A percentile compares a stretch with the other conserved stretches of the same genome.
These are phyloP conservation scores for Polia nebulosa DNA, from an alignment of 2,888 invertebrate genomes.

Conservation along the genomic window DNA sequence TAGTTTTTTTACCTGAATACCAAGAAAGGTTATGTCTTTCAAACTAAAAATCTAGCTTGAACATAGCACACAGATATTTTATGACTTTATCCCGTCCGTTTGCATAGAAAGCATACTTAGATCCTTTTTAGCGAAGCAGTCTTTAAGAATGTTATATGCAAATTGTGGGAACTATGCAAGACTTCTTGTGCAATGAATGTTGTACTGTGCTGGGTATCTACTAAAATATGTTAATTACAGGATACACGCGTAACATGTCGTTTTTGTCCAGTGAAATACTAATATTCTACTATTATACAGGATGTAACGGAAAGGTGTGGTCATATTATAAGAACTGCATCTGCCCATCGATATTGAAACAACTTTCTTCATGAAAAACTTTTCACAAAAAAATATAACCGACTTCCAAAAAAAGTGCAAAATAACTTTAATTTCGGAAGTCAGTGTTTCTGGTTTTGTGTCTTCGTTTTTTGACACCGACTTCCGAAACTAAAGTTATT, in stretches of 20 bases:
- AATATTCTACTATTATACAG: too few species aligned
- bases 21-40: background rate
- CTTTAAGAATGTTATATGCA: conserved; percentile 48
- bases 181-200: conserved; percentile 39
- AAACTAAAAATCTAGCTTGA: conserved; percentile 24
- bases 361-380: too few species aligned
- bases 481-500: too few species aligned
- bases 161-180: conserved; percentile 41
- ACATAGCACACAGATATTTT: conserved; percentile 14
- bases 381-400: too few species aligned
- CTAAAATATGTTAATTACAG: conserved; percentile 32
- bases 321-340: too few species aligned
- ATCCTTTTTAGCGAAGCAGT: conserved; percentile 41
- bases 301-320: too few species aligned
- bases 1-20: background rate
- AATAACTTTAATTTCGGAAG: too few species aligned
- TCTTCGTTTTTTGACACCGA: too few species aligned
- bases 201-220: conserved; percentile 19
- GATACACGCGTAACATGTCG: background rate
- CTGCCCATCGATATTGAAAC: too few species aligned
- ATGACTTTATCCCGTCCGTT: conserved; percentile 32
- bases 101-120: conserved; percentile 29
- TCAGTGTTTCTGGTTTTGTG: too few species aligned
- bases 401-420: too few species aligned
- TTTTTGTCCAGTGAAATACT: conserved; percentile 9